Evolutionary conservation across 2,113 vertebrate genomes (phyloP).

Genomic region (Erinaceus europaeus): DNA sequence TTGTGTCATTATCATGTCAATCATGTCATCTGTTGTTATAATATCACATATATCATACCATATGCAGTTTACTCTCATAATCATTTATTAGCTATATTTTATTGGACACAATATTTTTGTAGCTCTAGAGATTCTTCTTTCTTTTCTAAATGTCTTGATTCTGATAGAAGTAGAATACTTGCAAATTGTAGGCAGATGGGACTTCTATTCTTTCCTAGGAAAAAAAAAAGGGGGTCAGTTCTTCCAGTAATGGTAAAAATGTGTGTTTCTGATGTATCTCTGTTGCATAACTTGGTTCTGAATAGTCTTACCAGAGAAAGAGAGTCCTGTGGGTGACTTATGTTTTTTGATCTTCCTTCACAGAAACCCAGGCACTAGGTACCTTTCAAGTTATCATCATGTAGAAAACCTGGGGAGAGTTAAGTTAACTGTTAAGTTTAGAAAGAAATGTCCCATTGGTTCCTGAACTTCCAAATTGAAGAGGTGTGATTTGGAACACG

Average conservation of each 20-base stretch:
- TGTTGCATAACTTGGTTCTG: background rate
- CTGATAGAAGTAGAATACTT: background rate
- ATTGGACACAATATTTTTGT: background rate
- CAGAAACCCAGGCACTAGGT: background rate
- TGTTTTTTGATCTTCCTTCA: background rate
- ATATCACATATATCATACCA: background rate
- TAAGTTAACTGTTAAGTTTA: background rate
- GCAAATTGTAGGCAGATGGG: background rate
- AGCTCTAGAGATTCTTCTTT: background rate
- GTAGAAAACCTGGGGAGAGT: background rate
- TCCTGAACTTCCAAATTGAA: background rate
- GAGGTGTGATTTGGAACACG: background rate
- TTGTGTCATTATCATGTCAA: background rate
- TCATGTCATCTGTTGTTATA: too few species aligned
- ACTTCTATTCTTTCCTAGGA: constrained; percentile 2
- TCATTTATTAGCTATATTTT: background rate
- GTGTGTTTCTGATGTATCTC: background rate
- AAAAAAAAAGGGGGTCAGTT: background rate
- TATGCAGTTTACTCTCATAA: background rate
- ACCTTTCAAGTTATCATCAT: background rate
- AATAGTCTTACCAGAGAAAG: background rate
- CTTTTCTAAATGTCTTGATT: background rate
- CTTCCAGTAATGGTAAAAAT: background rate
- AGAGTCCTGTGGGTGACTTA: background rate
- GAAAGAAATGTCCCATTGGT: background rate